Percentiles rank a stretch among this genome's conserved stretches.
Conservation (phyloP, 2,113 vertebrate species). For the Theristicus caerulescens region DNA sequence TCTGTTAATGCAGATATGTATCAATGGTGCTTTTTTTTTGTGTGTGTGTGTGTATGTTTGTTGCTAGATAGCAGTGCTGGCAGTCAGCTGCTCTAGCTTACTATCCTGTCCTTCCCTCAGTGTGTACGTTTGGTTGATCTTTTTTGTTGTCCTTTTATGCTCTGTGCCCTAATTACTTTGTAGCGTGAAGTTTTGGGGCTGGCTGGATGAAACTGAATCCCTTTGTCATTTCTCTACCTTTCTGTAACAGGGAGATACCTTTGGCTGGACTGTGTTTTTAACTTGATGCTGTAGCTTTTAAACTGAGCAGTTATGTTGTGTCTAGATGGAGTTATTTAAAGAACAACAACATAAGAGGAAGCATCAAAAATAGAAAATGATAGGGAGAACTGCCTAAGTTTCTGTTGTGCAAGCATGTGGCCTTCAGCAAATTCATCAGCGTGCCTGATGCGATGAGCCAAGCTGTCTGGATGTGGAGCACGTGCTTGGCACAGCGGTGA, state of each 20-base stretch:
- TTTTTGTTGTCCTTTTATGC: not conserved
- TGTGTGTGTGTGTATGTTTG: not conserved
- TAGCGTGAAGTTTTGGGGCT: not conserved
- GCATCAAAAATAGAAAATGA: not conserved
- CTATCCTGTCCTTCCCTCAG: not conserved
- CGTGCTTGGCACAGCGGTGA: rapidly evolving
- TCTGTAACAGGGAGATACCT: not conserved
- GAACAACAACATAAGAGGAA: not conserved
- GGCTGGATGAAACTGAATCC: not conserved
- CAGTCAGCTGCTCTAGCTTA: not conserved
- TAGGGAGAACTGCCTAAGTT: not conserved
- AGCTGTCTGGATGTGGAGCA: not conserved
- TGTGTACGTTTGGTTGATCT: not conserved
- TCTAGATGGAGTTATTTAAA: not conserved
- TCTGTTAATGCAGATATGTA: not conserved
- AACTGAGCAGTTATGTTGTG: not conserved
- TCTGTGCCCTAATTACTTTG: not conserved
- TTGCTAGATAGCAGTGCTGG: not conserved
- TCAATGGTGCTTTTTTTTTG: not conserved
- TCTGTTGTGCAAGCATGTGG: not conserved
- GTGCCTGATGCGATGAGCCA: not conserved
- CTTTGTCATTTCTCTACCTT: not conserved
- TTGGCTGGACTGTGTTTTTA: not conserved
- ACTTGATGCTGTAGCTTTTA: not conserved
- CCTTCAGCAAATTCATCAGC: not conserved